Percentiles rank a stretch among this genome's conserved stretches.
These are phyloP conservation scores for Ditula angustiorana DNA, from an alignment of 2,888 invertebrate genomes.

Conservation along the genomic window DNA sequence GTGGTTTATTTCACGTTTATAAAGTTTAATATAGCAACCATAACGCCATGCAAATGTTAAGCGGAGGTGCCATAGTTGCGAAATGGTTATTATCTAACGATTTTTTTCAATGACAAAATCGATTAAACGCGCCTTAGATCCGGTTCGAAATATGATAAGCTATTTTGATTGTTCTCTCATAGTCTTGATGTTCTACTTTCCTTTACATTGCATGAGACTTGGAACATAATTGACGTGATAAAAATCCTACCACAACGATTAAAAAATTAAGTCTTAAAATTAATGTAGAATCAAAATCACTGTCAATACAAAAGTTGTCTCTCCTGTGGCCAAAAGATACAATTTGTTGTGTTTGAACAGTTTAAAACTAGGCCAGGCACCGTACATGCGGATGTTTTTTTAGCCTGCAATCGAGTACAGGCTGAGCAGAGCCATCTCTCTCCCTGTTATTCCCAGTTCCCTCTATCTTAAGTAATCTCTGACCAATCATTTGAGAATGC, in stretches of 20 bases:
- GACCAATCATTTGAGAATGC: too few relatives aligned
- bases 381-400: too few relatives aligned
- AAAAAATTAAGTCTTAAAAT: background rate
- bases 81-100: slow-evolving; percentile 17
- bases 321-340: too few relatives aligned
- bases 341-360: too few relatives aligned
- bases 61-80: slow-evolving; percentile 1
- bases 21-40: background rate
- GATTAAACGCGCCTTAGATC: slow-evolving; percentile 22
- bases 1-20: too few relatives aligned
- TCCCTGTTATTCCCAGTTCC: too few relatives aligned
- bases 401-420: too few relatives aligned
- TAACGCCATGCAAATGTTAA: slow-evolving; percentile 1
- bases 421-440: too few relatives aligned
- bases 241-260: background rate
- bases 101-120: slow-evolving; percentile 24
- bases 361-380: too few relatives aligned
- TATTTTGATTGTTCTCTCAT: slow-evolving; percentile 2
- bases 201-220: slow-evolving; percentile 2
- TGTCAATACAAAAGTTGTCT: background rate
- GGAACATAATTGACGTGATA: too few relatives aligned
- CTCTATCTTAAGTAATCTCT: too few relatives aligned
- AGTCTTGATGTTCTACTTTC: background rate
- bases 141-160: slow-evolving; percentile 17
- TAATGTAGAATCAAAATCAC: too few relatives aligned